Percentiles rank a stretch among this genome's conserved stretches.
phyloP scores from a whole-genome alignment of 2,888 invertebrate species.

The Coleophora deauratella region DNA sequence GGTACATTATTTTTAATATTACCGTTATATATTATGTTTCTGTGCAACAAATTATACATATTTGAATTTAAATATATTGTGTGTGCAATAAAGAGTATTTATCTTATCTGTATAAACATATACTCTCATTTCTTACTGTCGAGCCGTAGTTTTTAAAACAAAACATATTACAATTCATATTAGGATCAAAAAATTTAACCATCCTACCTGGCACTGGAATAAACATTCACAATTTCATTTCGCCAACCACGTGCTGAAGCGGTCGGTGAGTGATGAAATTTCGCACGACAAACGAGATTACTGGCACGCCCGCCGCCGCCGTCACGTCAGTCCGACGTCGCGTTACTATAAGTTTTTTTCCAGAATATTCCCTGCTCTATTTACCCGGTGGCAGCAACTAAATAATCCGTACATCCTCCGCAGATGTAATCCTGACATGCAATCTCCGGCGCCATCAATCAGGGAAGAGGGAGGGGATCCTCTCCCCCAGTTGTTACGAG shows the following conservation, averaged over 20 bases:
- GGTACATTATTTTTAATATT: no score
- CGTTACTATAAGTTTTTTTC: slow-evolving; percentile 33
- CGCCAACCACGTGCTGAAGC: slow-evolving; percentile 5
- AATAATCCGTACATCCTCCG: slow-evolving; percentile 65
- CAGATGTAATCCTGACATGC: slow-evolving; percentile 69
- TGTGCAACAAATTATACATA: no score
- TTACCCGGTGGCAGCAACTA: slow-evolving; percentile 49
- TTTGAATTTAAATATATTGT: no score
- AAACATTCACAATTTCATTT: not conserved
- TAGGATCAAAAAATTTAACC: no score
- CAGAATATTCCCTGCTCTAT: slow-evolving; percentile 45
- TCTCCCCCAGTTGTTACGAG: slow-evolving; percentile 15
- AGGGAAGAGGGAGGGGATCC: slow-evolving; percentile 25
- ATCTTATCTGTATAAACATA: no score
- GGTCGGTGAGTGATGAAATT: slow-evolving; percentile 18
- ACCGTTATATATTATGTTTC: no score
- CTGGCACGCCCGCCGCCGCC: slow-evolving; percentile 19
- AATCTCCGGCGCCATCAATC: slow-evolving; percentile 69
- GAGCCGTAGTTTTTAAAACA: no score
- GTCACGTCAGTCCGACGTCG: slow-evolving; percentile 22
- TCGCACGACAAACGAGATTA: slow-evolving; percentile 26
- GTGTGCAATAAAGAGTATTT: no score
- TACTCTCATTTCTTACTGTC: no score
- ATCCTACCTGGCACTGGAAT: no score
- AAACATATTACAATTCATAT: no score